Evolutionary conservation across 92 coral and sea anemone species (phyloP), one percentile per base, ranked within the genome.

Genomic region (Palythoa caribaeorum): DNA sequence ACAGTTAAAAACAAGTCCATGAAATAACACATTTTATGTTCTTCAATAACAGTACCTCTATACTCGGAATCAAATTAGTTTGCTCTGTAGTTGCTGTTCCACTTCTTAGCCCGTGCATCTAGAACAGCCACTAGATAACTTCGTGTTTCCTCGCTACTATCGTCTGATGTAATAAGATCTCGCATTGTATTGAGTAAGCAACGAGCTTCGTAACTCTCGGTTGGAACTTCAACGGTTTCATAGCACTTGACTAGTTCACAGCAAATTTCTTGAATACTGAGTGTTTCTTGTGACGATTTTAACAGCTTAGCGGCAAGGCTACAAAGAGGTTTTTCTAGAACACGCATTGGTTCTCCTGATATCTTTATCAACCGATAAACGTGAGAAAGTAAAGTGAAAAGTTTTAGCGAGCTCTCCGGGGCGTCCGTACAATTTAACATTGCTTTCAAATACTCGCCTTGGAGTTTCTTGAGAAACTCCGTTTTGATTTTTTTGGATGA

Each of bases 61-160:
- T 44, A 2, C 50, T 44, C 15, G 62, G 3, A 55, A 35, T 79
- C 16, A 66, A 38, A 35, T 70, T 66, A 81, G 39, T 81, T 38
- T 14, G 68, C 62, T 71, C 86, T 81, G 11, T 68, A 47, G 2
- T 68, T 48, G 17, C 21, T 52, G 59, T 20, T 47, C 86, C 86
- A 81, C 10, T 81, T 81, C 38, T 63, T 68, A 9, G 86, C 86
- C 13, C 86, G 71, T 16, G 62, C 86, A 66, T 81, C 86, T 40
- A 81, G 19, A 13, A 81, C 86, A 19, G 75, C 63, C 37, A 81
- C 86, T 66, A 81, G 86, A 68, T 36, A 71, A 20, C 59, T 14
- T 2, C 86, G 75, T 20, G 60, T 70, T 51, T 81, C 86, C 60
- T 65, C 86, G 1, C 40, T 44, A 20, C 86, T 81, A 6, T 66